A percentile compares a stretch with the other conserved stretches of the same genome.
phyloP scores from a whole-genome alignment of 2,113 vertebrate species.

The Scomber japonicus region DNA sequence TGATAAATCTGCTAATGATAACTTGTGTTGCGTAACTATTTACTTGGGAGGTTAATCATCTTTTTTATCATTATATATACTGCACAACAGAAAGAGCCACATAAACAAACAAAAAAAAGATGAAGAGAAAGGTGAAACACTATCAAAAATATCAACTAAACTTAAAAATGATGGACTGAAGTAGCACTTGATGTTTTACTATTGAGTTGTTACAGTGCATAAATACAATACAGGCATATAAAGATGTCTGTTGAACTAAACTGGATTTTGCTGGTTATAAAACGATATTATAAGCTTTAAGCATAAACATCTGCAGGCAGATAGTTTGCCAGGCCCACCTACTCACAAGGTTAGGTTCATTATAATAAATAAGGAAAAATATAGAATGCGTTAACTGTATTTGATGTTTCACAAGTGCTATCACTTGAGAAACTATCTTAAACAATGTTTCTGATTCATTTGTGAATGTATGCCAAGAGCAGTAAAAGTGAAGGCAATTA shows the following conservation, averaged over 20 bases:
- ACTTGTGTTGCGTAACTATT: neutral
- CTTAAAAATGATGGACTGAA: neutral
- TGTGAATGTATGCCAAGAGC: neutral
- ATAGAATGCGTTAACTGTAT: neutral
- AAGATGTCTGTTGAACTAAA: neutral
- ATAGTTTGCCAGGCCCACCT: neutral
- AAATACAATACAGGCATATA: neutral
- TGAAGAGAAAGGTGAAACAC: neutral
- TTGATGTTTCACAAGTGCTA: constrained; percentile 18
- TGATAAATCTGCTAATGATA: neutral
- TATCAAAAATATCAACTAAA: neutral
- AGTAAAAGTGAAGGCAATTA: constrained; percentile 47
- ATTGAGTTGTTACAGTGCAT: neutral
- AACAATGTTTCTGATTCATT: constrained; percentile 10
- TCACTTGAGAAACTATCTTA: constrained; percentile 10
- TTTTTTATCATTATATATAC: too few relatives aligned
- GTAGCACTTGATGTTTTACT: neutral
- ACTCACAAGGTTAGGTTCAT: constrained; percentile 21
- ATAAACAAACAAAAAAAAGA: neutral
- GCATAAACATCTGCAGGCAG: neutral
- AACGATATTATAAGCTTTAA: neutral
- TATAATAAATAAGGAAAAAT: constrained; percentile 12
- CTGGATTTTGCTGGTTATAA: neutral
- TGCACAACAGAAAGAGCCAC: neutral
- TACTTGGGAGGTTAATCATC: neutral